phyloP scores from a whole-genome alignment of 2,113 vertebrate genomes.

The Leucoraja erinaceus region DNA sequence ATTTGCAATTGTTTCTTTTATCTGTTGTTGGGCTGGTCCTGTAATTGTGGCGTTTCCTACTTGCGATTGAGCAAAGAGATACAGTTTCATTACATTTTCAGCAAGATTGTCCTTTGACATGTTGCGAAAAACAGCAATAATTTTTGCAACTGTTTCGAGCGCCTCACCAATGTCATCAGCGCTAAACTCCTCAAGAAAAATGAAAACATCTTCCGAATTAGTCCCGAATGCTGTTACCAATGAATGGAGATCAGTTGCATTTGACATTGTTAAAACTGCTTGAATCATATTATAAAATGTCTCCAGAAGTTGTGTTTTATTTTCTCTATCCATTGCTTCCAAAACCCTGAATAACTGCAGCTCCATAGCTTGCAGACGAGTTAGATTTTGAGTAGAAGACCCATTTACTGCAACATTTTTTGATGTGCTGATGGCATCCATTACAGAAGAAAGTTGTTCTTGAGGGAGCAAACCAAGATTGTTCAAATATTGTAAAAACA shows the following conservation, averaged over 20 bases:
- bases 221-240: not conserved
- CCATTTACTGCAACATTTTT: conserved; percentile 3
- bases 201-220: not conserved
- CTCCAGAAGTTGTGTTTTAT: conserved; percentile 1
- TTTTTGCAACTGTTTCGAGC: not conserved
- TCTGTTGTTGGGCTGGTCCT: not conserved
- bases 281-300: not conserved
- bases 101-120: conserved; percentile 28
- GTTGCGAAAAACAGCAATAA: conserved; percentile 18
- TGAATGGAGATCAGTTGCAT: not conserved
- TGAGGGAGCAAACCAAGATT: not conserved
- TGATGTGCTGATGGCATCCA: conserved; percentile 10
- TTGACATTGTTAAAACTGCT: conserved; percentile 6
- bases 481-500: conserved; percentile 36
- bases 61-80: conserved; percentile 7
- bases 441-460: not conserved
- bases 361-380: not conserved
- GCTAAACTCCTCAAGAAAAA: conserved; percentile 23
- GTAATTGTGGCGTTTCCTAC: not conserved
- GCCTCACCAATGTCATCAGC: not conserved
- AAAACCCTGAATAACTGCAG: not conserved
- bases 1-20: conserved; percentile 25
- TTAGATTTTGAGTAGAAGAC: not conserved
- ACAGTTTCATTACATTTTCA: not conserved
- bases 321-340: not conserved